Conservation (phyloP, 1,140 invertebrate genomes). For the Zaprionus gabonicus region DNA sequence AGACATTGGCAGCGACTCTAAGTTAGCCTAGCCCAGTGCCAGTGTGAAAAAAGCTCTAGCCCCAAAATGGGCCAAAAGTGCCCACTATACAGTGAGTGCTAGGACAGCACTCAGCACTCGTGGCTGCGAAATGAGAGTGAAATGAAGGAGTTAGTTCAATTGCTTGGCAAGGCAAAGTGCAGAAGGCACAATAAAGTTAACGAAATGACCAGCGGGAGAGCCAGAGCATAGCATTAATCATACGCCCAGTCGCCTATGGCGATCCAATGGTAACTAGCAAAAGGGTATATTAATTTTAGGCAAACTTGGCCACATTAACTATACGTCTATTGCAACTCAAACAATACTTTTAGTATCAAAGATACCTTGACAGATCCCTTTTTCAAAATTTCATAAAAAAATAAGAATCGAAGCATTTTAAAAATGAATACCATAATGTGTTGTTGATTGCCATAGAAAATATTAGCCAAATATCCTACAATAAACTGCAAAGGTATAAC, state of each 20-base stretch:
- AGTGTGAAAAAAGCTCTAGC: conserved; percentile 29
- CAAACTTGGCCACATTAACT: too few species aligned
- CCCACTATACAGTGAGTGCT: conserved; percentile 30
- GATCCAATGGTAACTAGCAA: background rate
- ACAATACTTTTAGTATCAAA: background rate
- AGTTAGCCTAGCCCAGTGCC: background rate
- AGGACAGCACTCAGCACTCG: conserved; percentile 64
- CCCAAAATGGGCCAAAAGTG: conserved; percentile 2
- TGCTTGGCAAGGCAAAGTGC: conserved; percentile 1
- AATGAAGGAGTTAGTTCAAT: conserved; percentile 57
- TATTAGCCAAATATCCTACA: background rate
- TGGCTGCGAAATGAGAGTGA: conserved; percentile 66
- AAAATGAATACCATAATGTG: background rate
- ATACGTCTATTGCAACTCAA: too few species aligned
- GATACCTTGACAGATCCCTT: background rate
- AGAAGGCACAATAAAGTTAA: conserved; percentile 64
- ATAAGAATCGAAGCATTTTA: background rate
- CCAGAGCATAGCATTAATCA: conserved; percentile 59
- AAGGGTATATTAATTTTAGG: background rate
- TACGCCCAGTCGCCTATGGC: conserved; percentile 13
- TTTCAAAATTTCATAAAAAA: background rate
- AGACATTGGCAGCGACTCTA: conserved; percentile 54
- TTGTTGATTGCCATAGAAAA: background rate
- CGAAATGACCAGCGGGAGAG: conserved; percentile 40
- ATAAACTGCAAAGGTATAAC: background rate